Conservation (phyloP, 2,113 vertebrate species). For the Cyprinus carpio region DNA sequence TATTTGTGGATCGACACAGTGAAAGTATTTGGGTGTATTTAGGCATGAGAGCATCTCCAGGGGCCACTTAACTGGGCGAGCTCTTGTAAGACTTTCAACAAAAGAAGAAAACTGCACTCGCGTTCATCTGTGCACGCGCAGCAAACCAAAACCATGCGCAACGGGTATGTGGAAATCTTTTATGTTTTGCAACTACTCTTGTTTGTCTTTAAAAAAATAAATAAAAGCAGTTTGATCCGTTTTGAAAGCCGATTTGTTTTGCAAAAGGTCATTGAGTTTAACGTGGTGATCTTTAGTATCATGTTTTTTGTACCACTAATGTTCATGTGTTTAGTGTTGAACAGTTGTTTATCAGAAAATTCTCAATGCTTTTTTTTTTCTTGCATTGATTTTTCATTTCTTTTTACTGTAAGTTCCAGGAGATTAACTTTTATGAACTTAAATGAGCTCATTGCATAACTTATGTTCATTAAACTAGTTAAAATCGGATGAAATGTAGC, state of each 20-base stretch:
- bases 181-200: background rate
- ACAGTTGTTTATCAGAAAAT: background rate
- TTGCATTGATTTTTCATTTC: background rate
- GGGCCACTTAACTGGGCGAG: background rate
- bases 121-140: too few relatives aligned
- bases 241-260: background rate
- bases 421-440: background rate
- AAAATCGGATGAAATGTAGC: background rate
- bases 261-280: background rate
- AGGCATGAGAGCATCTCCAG: background rate
- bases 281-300: background rate
- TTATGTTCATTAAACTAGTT: background rate
- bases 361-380: background rate
- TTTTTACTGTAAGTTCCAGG: background rate
- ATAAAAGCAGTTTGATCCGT: too few relatives aligned
- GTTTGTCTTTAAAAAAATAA: too few relatives aligned
- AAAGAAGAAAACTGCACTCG: constrained; percentile 1
- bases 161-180: background rate
- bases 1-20: background rate
- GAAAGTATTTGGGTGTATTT: background rate
- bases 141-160: background rate
- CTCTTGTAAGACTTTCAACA: background rate
- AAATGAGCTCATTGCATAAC: background rate
- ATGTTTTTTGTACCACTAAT: background rate
- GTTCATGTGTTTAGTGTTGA: background rate